Evolutionary conservation across 1,140 invertebrate species (phyloP).

Genomic region (Aphidius ervi): DNA sequence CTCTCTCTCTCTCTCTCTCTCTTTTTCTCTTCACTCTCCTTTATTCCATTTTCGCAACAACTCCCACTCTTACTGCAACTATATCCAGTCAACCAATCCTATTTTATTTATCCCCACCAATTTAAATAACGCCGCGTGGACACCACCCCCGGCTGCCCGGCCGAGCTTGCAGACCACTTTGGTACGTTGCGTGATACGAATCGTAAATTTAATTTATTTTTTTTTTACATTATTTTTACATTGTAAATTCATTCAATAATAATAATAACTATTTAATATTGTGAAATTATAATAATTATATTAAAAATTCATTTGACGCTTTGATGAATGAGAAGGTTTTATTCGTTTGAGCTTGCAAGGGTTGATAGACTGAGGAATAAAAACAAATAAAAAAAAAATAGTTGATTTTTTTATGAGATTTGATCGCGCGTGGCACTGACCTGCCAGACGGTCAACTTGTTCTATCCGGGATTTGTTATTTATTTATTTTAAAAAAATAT

Average conservation of each 20-base stretch:
- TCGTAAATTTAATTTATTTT: no score
- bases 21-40: not conserved
- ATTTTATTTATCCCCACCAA: slow-evolving; percentile 15
- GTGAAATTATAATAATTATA: no score
- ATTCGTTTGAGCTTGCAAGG: no score
- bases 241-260: no score
- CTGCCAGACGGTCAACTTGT: slow-evolving; percentile 23
- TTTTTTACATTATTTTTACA: no score
- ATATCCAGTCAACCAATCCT: slow-evolving; percentile 15
- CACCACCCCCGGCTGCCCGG: slow-evolving; percentile 35
- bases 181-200: slow-evolving; percentile 20
- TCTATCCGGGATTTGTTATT: no score
- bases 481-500: not conserved
- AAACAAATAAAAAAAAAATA: no score
- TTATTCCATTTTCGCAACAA: slow-evolving; percentile 12
- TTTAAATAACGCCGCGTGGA: slow-evolving; percentile 2
- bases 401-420: not conserved
- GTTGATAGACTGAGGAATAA: no score
- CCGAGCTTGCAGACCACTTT: slow-evolving; percentile 38
- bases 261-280: no score
- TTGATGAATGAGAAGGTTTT: no score
- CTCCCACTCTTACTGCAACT: slow-evolving; percentile 18
- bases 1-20: slow-evolving; percentile 8
- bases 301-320: no score
- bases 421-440: slow-evolving; percentile 30